These are phyloP conservation scores for Ctenicera cuprea DNA, from an alignment of 2,888 invertebrate species.

Conservation along the genomic window DNA sequence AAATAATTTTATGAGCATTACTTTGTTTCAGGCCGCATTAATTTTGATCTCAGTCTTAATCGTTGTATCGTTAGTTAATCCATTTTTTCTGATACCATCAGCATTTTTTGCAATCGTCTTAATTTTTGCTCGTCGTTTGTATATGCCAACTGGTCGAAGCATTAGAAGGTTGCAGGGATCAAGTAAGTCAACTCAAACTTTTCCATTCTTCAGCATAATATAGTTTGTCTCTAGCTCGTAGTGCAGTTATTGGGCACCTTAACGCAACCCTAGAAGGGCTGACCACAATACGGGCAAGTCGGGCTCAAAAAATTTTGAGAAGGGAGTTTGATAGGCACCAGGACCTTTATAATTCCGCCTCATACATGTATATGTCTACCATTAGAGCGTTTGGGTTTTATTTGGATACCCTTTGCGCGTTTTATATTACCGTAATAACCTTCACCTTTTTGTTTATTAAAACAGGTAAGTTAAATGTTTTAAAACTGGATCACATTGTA, in stretches of 20 bases:
- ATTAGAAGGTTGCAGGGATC: slow-evolving; percentile 82
- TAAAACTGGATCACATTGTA: neutral
- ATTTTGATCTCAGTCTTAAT: slow-evolving; percentile 3
- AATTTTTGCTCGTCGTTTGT: slow-evolving; percentile 78
- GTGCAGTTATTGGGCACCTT: slow-evolving; percentile 69
- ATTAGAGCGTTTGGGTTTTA: slow-evolving; percentile 57
- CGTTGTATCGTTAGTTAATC: slow-evolving; percentile 74
- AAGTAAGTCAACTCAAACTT: slow-evolving; percentile 72
- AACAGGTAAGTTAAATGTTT: slow-evolving; percentile 50
- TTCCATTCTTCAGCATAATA: neutral
- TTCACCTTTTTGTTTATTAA: slow-evolving; percentile 36
- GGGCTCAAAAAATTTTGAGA: slow-evolving; percentile 63
- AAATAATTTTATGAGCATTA: neutral
- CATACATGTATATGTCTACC: slow-evolving; percentile 64
- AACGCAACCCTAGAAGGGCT: slow-evolving; percentile 69
- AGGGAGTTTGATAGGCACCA: slow-evolving; percentile 69
- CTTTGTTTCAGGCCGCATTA: slow-evolving; percentile 7
- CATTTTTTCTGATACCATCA: slow-evolving; percentile 80
- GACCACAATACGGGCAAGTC: slow-evolving; percentile 66
- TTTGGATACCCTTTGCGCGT: slow-evolving; percentile 19
- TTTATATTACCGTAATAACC: slow-evolving; percentile 36
- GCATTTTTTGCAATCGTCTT: slow-evolving; percentile 78
- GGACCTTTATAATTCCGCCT: slow-evolving; percentile 66
- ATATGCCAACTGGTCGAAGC: slow-evolving; percentile 83
- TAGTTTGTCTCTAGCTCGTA: slow-evolving; percentile 64